Evolutionary conservation across 2,113 vertebrate genomes (phyloP).

Genomic region (Campylomormyrus tamandua): DNA sequence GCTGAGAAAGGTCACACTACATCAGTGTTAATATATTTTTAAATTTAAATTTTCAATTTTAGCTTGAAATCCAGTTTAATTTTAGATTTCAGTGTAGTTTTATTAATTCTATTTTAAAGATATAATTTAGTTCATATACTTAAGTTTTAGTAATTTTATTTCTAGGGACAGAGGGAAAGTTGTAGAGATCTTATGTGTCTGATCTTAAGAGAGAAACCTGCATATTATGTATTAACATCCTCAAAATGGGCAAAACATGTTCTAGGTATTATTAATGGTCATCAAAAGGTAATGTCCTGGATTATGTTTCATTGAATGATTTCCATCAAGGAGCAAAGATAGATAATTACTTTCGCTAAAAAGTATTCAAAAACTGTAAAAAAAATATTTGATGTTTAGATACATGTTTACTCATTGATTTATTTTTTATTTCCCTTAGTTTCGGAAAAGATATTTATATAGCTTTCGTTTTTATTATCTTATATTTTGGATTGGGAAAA

Average conservation of each 20-base stretch:
- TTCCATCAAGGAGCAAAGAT: neutral
- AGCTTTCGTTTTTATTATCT: neutral
- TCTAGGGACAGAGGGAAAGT: neutral
- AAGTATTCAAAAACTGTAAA: neutral
- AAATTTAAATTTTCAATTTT: neutral
- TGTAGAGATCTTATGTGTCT: neutral
- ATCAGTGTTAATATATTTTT: neutral
- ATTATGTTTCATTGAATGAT: neutral
- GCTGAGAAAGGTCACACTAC: neutral
- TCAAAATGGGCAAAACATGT: neutral
- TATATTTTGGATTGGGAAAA: neutral
- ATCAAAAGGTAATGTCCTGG: neutral
- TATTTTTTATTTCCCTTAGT: neutral
- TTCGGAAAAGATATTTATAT: neutral
- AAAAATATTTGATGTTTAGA: neutral
- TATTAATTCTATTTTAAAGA: neutral
- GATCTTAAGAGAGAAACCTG: neutral
- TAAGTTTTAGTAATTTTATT: neutral
- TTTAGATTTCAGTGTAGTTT: neutral
- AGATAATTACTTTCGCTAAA: neutral
- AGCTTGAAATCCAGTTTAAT: neutral
- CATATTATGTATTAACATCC: neutral
- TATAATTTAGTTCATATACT: neutral
- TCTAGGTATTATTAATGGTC: neutral
- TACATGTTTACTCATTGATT: neutral